These are phyloP conservation scores for Sclerurus mexicanus DNA, from an alignment of 2,113 vertebrate genomes.

Conservation along the genomic window DNA sequence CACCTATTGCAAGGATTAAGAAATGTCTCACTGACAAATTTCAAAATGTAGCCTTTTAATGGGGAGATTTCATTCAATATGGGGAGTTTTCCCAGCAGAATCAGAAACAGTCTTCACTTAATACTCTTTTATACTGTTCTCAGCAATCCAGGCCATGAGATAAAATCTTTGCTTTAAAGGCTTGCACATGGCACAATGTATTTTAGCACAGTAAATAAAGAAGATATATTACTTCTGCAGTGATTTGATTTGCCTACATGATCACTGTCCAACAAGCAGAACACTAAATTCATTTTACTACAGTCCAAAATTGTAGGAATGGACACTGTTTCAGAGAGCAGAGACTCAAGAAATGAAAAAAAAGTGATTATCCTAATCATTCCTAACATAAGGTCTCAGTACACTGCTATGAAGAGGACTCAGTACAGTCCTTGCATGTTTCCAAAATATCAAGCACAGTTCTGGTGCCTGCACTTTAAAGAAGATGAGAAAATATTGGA, in stretches of 20 bases:
- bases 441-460: neutral
- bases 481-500: neutral
- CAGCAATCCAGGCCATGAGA: neutral
- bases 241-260: slow-evolving; percentile 26
- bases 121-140: neutral
- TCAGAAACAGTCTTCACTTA: neutral
- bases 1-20: neutral
- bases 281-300: slow-evolving; percentile 5
- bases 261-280: neutral
- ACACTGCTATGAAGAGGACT: neutral
- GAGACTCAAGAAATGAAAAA: neutral
- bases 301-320: neutral
- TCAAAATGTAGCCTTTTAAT: neutral
- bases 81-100: neutral
- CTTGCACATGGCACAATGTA: neutral
- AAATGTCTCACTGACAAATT: neutral
- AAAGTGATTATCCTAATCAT: neutral
- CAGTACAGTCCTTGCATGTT: neutral
- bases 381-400: neutral
- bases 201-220: slow-evolving; percentile 13
- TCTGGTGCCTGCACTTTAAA: neutral
- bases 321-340: neutral
- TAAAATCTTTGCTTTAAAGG: neutral
- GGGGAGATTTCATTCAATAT: neutral
- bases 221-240: slow-evolving; percentile 11